phyloP scores from a whole-genome alignment of 2,888 invertebrate genomes.

The Lottia gigantea region DNA sequence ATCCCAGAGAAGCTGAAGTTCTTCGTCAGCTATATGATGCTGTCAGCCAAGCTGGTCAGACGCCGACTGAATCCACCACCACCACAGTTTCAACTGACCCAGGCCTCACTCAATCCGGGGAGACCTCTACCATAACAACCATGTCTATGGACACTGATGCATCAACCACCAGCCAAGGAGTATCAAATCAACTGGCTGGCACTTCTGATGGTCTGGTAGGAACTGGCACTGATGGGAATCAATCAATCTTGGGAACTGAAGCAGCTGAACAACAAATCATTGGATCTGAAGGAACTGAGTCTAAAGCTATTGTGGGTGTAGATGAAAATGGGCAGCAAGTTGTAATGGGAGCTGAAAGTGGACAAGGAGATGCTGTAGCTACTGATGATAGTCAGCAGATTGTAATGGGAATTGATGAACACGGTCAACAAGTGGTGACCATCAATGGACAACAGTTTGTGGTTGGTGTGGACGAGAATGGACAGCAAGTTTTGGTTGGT shows the following conservation, averaged over 20 bases:
- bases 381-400: neutral
- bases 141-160: neutral
- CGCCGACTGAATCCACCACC: neutral
- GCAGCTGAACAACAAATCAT: neutral
- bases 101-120: neutral
- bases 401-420: neutral
- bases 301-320: neutral
- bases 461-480: too few species aligned
- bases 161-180: neutral
- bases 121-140: neutral
- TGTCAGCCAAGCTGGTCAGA: neutral
- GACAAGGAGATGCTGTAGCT: neutral
- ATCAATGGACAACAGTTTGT: too few species aligned
- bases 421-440: neutral
- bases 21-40: neutral
- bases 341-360: neutral
- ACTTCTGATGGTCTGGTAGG: neutral
- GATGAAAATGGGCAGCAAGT: neutral
- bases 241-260: neutral
- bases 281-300: neutral
- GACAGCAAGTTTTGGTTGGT: too few species aligned
- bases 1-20: conserved; percentile 2
- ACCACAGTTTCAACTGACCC: neutral
- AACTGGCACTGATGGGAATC: too few species aligned
- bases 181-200: neutral